phyloP scores from a whole-genome alignment of 2,888 invertebrate species.

The Brachypterus glaber region DNA sequence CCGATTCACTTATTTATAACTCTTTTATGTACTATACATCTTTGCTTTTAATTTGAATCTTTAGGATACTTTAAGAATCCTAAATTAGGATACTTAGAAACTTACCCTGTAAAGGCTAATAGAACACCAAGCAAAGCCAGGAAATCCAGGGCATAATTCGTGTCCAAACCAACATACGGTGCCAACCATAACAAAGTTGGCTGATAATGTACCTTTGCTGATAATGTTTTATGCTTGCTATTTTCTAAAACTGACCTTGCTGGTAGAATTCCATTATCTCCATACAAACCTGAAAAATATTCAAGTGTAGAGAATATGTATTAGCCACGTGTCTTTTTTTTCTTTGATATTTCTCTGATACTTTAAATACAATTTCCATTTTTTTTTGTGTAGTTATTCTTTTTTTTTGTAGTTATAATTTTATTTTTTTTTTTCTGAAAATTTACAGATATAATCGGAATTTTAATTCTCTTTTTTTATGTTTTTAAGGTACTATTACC shows the following conservation, averaged over 20 bases:
- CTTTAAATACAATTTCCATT: too few species aligned
- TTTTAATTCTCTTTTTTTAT: too few species aligned
- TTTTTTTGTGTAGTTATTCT: not conserved
- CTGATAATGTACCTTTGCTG: constrained; percentile 49
- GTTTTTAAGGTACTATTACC: too few species aligned
- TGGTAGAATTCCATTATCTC: constrained; percentile 64
- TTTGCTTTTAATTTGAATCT: too few species aligned
- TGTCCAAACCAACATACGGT: constrained; percentile 54
- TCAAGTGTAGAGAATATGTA: not conserved
- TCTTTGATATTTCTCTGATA: constrained; percentile 7
- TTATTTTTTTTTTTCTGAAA: too few species aligned
- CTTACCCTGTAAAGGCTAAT: constrained; percentile 57
- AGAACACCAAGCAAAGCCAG: constrained; percentile 53
- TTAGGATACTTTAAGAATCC: too few species aligned
- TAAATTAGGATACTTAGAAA: too few species aligned
- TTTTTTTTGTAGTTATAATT: not conserved
- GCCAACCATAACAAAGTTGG: constrained; percentile 60
- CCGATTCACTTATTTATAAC: too few species aligned
- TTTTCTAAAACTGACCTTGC: constrained; percentile 43
- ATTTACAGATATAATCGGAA: too few species aligned
- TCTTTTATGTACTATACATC: too few species aligned
- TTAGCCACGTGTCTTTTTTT: too few species aligned
- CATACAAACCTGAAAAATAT: constrained; percentile 55
- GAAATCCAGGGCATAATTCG: constrained; percentile 58
- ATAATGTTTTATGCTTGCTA: constrained; percentile 41